Percentiles rank a stretch among this genome's conserved stretches.
These are phyloP conservation scores for Camponotus fellah DNA, from an alignment of 2,888 invertebrate species.

Conservation along the genomic window DNA sequence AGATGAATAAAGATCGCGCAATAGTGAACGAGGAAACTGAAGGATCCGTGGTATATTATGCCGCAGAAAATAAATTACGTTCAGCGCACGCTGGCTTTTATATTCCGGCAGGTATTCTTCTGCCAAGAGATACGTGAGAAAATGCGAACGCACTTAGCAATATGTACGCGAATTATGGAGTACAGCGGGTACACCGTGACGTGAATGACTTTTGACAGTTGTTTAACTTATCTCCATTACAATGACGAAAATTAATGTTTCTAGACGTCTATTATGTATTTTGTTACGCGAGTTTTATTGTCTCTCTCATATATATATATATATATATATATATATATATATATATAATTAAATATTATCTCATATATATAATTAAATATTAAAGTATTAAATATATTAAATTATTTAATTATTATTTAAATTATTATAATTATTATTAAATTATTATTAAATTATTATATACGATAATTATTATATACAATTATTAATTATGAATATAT, in stretches of 20 bases:
- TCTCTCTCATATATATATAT: neutral
- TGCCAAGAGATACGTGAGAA: slow-evolving; percentile 43
- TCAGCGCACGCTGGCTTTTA: slow-evolving; percentile 50
- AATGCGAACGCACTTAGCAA: slow-evolving; percentile 52
- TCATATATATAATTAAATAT: too few species aligned
- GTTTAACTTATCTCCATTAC: slow-evolving; percentile 57
- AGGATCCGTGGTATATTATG: slow-evolving; percentile 33
- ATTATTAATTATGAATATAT: too few species aligned
- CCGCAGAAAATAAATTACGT: slow-evolving; percentile 43
- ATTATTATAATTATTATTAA: too few species aligned
- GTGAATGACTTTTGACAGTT: slow-evolving; percentile 46
- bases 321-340: neutral
- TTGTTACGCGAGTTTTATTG: neutral
- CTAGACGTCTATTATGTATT: neutral
- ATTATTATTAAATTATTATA: too few species aligned
- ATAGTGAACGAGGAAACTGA: slow-evolving; percentile 29
- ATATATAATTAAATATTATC: neutral
- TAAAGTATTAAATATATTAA: too few species aligned
- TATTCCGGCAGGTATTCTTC: slow-evolving; percentile 35
- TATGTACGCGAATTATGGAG: slow-evolving; percentile 33
- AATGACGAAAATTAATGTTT: slow-evolving; percentile 10
- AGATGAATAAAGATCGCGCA: slow-evolving; percentile 42
- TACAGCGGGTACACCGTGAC: slow-evolving; percentile 26
- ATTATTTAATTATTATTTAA: too few species aligned
- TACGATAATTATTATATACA: too few species aligned